These are phyloP conservation scores for Drosophila testacea DNA, from an alignment of 2,888 invertebrate species.

Conservation along the genomic window DNA sequence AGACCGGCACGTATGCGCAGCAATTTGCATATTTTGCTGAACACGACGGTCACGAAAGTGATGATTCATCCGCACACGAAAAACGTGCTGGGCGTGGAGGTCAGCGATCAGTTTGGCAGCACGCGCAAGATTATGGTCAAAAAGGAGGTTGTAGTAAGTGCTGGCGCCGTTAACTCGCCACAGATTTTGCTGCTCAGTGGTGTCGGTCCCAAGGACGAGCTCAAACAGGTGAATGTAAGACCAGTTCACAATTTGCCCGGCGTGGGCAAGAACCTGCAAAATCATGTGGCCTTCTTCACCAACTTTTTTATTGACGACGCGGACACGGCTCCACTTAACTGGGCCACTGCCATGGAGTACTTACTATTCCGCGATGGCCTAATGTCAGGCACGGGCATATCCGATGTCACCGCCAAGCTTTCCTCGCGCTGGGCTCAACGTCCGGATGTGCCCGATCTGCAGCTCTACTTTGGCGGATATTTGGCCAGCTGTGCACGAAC, in stretches of 20 bases:
- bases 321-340: constrained; percentile 93
- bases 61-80: constrained; percentile 91
- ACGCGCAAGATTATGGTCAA: constrained; percentile 89
- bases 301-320: constrained; percentile 93
- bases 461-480: constrained; percentile 94
- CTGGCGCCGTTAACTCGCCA: constrained; percentile 96
- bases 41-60: constrained; percentile 91
- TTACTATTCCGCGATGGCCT: constrained; percentile 94
- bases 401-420: constrained; percentile 94
- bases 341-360: constrained; percentile 97
- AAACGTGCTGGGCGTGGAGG: constrained; percentile 91
- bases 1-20: constrained; percentile 90
- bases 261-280: constrained; percentile 94
- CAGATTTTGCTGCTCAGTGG: constrained; percentile 96
- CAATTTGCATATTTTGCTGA: constrained; percentile 93
- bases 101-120: constrained; percentile 85
- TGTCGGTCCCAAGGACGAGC: constrained; percentile 91
- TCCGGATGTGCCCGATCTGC: constrained; percentile 92
- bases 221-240: constrained; percentile 88
- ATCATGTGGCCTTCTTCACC: constrained; percentile 92
- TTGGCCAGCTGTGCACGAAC: constrained; percentile 94
- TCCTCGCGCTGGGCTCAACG: constrained; percentile 92
- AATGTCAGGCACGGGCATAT: constrained; percentile 95
- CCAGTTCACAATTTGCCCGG: constrained; percentile 91
- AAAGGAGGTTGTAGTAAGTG: constrained; percentile 92